Conservation (phyloP, 2,113 vertebrate genomes). For the Anoura caudifer region DNA sequence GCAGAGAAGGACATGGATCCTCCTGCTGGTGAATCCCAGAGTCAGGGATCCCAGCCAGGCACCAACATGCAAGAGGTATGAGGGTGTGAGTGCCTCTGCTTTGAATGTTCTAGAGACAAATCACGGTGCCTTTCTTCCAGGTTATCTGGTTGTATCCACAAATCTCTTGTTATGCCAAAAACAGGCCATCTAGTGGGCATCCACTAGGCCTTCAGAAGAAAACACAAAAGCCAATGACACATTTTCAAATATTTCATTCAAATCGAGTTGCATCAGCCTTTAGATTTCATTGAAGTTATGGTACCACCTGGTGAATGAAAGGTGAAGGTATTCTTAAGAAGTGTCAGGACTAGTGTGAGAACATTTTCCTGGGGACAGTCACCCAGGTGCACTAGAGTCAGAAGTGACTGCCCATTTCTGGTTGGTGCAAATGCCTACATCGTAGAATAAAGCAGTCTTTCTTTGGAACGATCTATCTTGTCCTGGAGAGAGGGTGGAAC, state of each 20-base stretch:
- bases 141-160: background rate
- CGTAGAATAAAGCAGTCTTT: background rate
- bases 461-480: background rate
- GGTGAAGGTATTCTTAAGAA: too few relatives aligned
- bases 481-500: background rate
- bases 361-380: background rate
- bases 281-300: background rate
- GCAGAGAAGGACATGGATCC: background rate
- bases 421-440: background rate
- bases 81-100: background rate
- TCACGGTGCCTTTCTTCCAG: background rate
- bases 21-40: too few relatives aligned
- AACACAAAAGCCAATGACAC: background rate
- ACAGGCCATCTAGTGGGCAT: background rate
- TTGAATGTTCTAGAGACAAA: fast-evolving
- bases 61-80: fast-evolving
- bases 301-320: too few relatives aligned
- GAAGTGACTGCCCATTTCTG: background rate
- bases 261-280: fast-evolving
- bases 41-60: background rate
- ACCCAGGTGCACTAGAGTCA: background rate
- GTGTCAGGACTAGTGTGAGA: background rate
- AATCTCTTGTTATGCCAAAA: background rate
- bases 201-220: background rate
- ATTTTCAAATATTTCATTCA: background rate